Evolutionary conservation across 2,797 vertebrate genomes (phyloP).

Genomic region (Sebastes nivosus): DNA sequence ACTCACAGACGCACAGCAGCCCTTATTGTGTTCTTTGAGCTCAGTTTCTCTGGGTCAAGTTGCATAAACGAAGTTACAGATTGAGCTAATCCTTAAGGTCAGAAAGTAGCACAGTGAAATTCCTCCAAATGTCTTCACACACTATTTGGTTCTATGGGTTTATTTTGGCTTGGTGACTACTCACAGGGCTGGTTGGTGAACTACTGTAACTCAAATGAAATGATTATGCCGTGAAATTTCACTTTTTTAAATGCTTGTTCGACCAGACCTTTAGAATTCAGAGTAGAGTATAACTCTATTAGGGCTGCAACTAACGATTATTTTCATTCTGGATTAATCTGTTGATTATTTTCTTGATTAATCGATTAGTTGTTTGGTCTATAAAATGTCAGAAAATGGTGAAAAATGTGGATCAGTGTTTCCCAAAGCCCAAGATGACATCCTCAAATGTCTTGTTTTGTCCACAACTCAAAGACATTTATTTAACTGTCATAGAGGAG

Average conservation of each 20-base stretch:
- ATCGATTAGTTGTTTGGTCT: no score
- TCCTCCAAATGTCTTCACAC: background rate
- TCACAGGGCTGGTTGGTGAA: background rate
- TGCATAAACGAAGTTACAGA: constrained; percentile 21
- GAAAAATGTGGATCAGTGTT: no score
- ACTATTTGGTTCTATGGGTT: background rate
- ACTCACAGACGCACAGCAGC: background rate
- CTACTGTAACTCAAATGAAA: background rate
- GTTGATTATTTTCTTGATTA: no score
- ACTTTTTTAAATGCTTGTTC: background rate
- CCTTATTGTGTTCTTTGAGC: background rate
- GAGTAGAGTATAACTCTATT: background rate
- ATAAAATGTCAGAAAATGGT: no score
- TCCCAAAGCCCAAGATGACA: no score
- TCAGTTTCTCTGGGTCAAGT: constrained; percentile 15
- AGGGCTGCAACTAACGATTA: background rate
- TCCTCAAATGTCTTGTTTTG: no score
- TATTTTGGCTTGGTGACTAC: background rate
- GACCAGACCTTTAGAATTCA: background rate
- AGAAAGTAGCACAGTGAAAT: background rate
- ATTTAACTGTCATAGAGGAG: no score
- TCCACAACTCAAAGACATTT: no score
- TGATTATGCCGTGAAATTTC: background rate
- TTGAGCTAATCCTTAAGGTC: background rate
- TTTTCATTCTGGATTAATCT: no score